These are phyloP conservation scores for Unio pictorum DNA, from an alignment of 2,888 invertebrate genomes.

Conservation along the genomic window DNA sequence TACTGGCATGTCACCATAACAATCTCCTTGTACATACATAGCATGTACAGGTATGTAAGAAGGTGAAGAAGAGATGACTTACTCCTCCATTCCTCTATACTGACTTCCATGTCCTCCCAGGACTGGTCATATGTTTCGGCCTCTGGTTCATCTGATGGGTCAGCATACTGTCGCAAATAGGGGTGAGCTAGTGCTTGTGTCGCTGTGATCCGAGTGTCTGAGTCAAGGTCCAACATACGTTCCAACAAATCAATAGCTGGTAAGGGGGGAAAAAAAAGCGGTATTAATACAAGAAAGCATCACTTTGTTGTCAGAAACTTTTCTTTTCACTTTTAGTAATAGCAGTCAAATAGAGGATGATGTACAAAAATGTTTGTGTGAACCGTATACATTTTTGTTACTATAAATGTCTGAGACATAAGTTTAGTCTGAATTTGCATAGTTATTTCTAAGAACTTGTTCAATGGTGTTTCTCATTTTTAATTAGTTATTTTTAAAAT, in stretches of 20 bases:
- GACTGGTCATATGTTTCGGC: slow-evolving; percentile 95
- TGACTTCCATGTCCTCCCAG: slow-evolving; percentile 88
- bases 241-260: slow-evolving; percentile 93
- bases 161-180: slow-evolving; percentile 88
- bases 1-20: too few relatives aligned
- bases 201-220: slow-evolving; percentile 91
- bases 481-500: too few relatives aligned
- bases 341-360: background rate
- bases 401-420: too few relatives aligned
- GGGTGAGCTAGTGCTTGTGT: slow-evolving; percentile 89
- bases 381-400: too few relatives aligned
- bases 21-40: too few relatives aligned
- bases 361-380: too few relatives aligned
- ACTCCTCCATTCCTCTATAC: slow-evolving; percentile 97
- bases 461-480: too few relatives aligned
- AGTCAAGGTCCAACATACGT: slow-evolving; percentile 95
- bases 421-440: too few relatives aligned
- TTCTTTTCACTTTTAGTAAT: background rate
- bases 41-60: too few relatives aligned
- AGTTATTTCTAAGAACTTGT: too few relatives aligned
- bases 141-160: slow-evolving; percentile 86
- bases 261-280: slow-evolving; percentile 6
- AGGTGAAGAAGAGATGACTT: slow-evolving; percentile 31
- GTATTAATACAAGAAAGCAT: background rate
- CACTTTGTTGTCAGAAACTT: background rate